Conservation (phyloP, 1,140 invertebrate genomes). For the Conus betulinus region DNA sequence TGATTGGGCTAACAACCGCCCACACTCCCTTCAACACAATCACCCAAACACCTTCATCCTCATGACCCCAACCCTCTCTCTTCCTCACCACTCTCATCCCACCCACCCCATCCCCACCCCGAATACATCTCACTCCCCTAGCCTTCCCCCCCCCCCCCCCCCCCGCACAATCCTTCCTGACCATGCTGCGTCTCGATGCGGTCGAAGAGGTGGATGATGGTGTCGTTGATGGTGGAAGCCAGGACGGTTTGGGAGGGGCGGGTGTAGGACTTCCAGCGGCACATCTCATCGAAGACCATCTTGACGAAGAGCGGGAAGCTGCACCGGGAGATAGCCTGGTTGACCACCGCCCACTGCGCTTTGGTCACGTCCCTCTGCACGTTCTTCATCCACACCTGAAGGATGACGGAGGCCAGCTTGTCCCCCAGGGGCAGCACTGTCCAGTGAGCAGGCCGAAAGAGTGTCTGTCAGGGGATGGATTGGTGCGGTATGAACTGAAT, state of each 20-base stretch:
- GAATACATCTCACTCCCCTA: not conserved
- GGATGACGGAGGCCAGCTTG: slow-evolving; percentile 93
- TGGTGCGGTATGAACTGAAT: no score
- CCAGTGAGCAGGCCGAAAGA: no score
- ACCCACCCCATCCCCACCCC: not conserved
- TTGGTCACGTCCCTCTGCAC: slow-evolving; percentile 88
- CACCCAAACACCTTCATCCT: not conserved
- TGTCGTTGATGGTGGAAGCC: slow-evolving; percentile 96
- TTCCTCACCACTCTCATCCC: no score
- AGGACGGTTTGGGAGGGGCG: slow-evolving; percentile 93
- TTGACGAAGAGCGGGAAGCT: slow-evolving; percentile 98
- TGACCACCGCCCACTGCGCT: slow-evolving; percentile 92
- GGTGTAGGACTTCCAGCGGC: slow-evolving; percentile 97
- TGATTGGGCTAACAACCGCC: not conserved
- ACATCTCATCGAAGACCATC: slow-evolving; percentile 91
- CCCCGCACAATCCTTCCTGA: not conserved
- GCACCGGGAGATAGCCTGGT: slow-evolving; percentile 92
- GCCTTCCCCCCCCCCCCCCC: not conserved
- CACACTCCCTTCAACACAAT: not conserved
- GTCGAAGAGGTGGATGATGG: slow-evolving; percentile 89
- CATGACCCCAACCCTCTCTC: no score
- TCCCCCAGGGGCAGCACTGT: slow-evolving; percentile 75
- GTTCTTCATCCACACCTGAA: slow-evolving; percentile 96
- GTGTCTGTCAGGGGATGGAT: no score
- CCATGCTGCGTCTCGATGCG: slow-evolving; percentile 73